A percentile compares a stretch with the other conserved stretches of the same genome.
Evolutionary conservation across 2,888 invertebrate species (phyloP).

Genomic region (Melanchra persicariae): DNA sequence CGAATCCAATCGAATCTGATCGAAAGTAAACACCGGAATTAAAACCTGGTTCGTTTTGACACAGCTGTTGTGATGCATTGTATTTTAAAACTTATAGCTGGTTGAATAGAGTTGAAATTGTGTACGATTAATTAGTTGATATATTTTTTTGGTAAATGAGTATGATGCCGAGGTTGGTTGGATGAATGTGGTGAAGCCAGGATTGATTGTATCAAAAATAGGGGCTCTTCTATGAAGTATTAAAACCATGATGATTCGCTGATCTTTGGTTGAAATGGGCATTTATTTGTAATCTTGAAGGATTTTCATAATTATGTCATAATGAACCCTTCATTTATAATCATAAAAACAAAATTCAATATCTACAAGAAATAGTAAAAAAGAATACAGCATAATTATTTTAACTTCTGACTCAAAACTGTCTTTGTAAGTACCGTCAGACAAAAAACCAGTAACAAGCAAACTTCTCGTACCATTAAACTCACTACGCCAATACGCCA

Average conservation of each 20-base stretch:
- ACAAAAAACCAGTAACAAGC: constrained; percentile 9
- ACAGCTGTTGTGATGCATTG: constrained; percentile 21
- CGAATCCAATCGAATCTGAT: constrained; percentile 53
- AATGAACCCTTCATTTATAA: too few relatives aligned
- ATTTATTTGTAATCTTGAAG: too few relatives aligned
- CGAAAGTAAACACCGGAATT: constrained; percentile 57
- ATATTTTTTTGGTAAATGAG: neutral
- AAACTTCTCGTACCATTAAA: constrained; percentile 17
- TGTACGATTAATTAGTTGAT: neutral
- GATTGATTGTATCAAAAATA: neutral
- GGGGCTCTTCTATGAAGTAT: too few relatives aligned
- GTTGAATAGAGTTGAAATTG: constrained; percentile 13
- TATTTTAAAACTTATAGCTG: constrained; percentile 8
- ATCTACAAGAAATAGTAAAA: too few relatives aligned
- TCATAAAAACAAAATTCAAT: too few relatives aligned
- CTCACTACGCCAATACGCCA: constrained; percentile 29
- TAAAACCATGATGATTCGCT: too few relatives aligned
- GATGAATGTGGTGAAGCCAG: neutral
- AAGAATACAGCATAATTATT: neutral
- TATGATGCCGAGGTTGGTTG: neutral
- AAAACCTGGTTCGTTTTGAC: constrained; percentile 41
- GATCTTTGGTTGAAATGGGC: too few relatives aligned
- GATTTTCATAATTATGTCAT: too few relatives aligned
- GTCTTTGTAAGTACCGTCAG: neutral
- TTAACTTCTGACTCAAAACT: neutral